Base-by-base conservation (phyloP, 1,140 invertebrate genomes). In the Camponotus pennsylvanicus region DNA sequence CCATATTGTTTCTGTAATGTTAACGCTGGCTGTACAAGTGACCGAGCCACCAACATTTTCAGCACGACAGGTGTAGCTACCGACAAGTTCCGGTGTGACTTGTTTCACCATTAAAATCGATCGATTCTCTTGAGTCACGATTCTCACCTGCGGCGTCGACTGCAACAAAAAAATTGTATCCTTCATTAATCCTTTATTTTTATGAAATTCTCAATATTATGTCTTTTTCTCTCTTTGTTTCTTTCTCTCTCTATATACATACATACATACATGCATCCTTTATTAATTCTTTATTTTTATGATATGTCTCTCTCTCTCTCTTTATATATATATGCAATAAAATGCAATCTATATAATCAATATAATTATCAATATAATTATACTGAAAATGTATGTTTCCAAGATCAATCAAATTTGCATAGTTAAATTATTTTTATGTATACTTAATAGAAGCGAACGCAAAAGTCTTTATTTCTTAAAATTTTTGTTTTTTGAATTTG, bases 11-110 rank as follows among this genome's bases (percentile, higher is more conserved):
- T 97, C 96, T 45, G 97, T 92, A 45, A 98, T 93, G 88, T 97
- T 96, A n/a, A 98, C 91, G 27, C 96, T 97, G 6, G 98, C 97
- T 0, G 98, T 98, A 84, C 97, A 97, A 4, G 97, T 98, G 0
- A 98, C 97, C 0, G 97, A 98, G 21, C 98, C 98, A 66, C 96
- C 97, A 69, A 97, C 97, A 95, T 99, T 99, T 94, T 98, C 97
- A 9, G 98, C 98, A 90, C 97, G 96, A 92, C 98, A 98, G 15
- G 98, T 99, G 87, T 98, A 98, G 49, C 97, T 96, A 42, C 98
- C 98, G 76, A 96, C 95, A 85, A 97, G 96, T 93, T 98, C 97
- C 77, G 96, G 95, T 85, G 96, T 96, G 34, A 98, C 96, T 92
- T 98, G 97, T 91, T 97, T 97, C 59, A 99, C 97, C 85, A 98